Conservation (phyloP, 2,797 vertebrate genomes). For the Sebastes diploproa region DNA sequence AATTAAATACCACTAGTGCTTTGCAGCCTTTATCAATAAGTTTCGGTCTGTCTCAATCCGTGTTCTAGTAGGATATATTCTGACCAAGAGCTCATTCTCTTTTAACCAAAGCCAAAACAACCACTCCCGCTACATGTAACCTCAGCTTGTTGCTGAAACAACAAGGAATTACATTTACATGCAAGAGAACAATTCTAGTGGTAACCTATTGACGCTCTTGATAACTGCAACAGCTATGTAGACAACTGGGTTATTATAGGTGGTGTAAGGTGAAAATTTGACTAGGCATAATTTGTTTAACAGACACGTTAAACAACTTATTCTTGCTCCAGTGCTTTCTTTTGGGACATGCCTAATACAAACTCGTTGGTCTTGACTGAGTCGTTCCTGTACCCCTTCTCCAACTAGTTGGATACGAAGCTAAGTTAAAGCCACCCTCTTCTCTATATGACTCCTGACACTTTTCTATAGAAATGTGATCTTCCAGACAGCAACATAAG, state of each 20-base stretch:
- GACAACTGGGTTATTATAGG: background rate
- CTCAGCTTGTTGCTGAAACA: background rate
- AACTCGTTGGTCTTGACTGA: background rate
- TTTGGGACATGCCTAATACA: background rate
- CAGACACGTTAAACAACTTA: background rate
- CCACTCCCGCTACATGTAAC: background rate
- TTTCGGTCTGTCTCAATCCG: background rate
- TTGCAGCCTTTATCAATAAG: background rate
- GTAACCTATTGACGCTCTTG: background rate
- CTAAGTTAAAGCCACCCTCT: background rate
- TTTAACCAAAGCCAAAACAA: background rate
- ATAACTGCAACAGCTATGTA: background rate
- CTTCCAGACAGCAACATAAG: background rate
- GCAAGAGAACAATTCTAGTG: background rate
- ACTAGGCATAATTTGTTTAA: background rate
- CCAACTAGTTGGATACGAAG: background rate
- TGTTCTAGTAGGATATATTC: background rate
- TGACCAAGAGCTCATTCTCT: background rate
- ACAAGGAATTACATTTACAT: background rate
- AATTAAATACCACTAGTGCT: background rate
- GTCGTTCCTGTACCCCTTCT: background rate
- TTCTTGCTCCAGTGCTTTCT: background rate
- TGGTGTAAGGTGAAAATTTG: background rate
- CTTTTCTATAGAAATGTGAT: background rate
- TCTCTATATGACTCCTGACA: background rate